Base-by-base conservation (phyloP, 1,140 invertebrate species). In the Drosophila watanabei region DNA sequence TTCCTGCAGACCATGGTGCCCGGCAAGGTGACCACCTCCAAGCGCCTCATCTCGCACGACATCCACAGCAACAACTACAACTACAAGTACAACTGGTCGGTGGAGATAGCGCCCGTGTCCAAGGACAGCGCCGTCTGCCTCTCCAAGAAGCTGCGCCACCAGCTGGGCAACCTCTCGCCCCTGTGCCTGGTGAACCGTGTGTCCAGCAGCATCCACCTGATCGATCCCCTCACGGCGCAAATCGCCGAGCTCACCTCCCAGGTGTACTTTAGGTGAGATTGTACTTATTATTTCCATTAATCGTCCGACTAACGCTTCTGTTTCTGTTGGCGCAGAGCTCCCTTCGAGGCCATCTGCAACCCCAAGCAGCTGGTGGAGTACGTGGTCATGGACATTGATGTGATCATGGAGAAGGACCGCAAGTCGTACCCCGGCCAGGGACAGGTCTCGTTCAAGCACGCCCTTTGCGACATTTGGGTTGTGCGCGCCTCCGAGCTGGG, bases 11-110 rank as follows among this genome's bases (percentile, higher is more conserved):
- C 97, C 16, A 96, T 98, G 69, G 95, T 99, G 54, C 99, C 99
- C 4, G 96, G 96, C 86, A 96, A 97, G 90, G 97, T 96, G 93
- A 95, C 97, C 68, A 96, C 97, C 83, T 98, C 98, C 0, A 98
- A 99, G 93, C 98, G 99, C 90, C 94, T 99, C 13, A 97, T 99
- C 79, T 99, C 99, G 2, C 99, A 99, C 92, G 99, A 99, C 94
- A 97, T 98, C 37, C 98, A 98, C 93, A 99, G 97, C 92, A 99
- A 99, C 92, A 96, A 96, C 39, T 99, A 98, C 93, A 99, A 99
- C 93, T 99, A 99, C 93, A 99, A 99, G 94, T 97, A 97, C 90
- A 96, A 97, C 41, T 98, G 95, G 93, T 97, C 97, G 78, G 96
- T 99, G 62, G 99, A 99, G 94, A 98, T 99, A 91, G 98, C 99